A percentile compares a stretch with the other conserved stretches of the same genome.
These are phyloP conservation scores for Chaetogeoica ovagalla DNA, from an alignment of 2,888 invertebrate species.

Conservation along the genomic window DNA sequence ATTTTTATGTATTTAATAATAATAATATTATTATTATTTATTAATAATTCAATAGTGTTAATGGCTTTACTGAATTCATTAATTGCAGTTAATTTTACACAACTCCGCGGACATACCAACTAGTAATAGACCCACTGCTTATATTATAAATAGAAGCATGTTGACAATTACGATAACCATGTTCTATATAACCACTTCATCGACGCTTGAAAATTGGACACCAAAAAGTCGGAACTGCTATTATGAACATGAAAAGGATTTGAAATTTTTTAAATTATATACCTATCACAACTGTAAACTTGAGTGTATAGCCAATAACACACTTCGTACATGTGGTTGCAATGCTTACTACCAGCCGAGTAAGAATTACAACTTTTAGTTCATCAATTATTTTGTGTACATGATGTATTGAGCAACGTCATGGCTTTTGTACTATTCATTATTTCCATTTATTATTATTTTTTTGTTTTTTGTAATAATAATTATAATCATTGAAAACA, in stretches of 20 bases:
- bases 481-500: too few species aligned
- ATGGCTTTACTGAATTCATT: too few species aligned
- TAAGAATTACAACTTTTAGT: slow-evolving; percentile 30
- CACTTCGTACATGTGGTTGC: slow-evolving; percentile 55
- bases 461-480: too few species aligned
- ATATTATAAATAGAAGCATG: slow-evolving; percentile 50
- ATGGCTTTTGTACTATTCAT: too few species aligned
- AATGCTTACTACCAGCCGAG: slow-evolving; percentile 55
- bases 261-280: slow-evolving; percentile 56
- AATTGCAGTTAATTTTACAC: slow-evolving; percentile 58
- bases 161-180: slow-evolving; percentile 48
- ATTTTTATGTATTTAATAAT: too few species aligned
- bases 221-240: slow-evolving; percentile 55
- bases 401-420: too few species aligned
- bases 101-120: slow-evolving; percentile 58
- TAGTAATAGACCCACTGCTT: slow-evolving; percentile 51
- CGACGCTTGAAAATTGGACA: slow-evolving; percentile 53
- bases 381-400: too few species aligned
- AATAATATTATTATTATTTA: too few species aligned
- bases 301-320: slow-evolving; percentile 56
- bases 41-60: too few species aligned
- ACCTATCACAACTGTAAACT: slow-evolving; percentile 55
- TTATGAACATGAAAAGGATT: slow-evolving; percentile 55
- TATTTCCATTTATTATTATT: too few species aligned
- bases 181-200: slow-evolving; percentile 44